Evolutionary conservation across 2,888 invertebrate species (phyloP).

Genomic region (Limnephilus rhombicus): DNA sequence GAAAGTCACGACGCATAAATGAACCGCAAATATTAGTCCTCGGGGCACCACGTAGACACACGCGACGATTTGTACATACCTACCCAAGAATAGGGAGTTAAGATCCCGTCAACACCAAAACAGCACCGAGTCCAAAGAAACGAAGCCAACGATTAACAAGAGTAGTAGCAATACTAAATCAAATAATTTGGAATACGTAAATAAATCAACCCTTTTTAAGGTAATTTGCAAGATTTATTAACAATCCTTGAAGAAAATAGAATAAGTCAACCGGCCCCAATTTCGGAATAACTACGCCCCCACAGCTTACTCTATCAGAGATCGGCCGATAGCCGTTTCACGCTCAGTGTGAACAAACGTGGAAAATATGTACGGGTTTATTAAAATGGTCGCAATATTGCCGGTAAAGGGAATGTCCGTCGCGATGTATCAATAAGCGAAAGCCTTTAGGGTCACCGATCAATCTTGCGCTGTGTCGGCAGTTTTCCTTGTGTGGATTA

Average conservation of each 20-base stretch:
- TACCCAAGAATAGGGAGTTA: not conserved
- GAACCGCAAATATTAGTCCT: not conserved
- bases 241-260: not conserved
- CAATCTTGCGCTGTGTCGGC: conserved; percentile 39
- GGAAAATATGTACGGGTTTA: not conserved
- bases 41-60: not conserved
- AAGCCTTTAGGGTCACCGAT: conserved; percentile 40
- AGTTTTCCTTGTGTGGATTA: conserved; percentile 33
- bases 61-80: not conserved
- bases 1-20: not conserved
- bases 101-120: not conserved
- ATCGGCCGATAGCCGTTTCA: conserved; percentile 35
- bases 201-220: not conserved
- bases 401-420: not conserved
- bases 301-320: not conserved
- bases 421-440: conserved; percentile 36
- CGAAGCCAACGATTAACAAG: not conserved
- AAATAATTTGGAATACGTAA: not conserved
- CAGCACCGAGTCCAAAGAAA: not conserved
- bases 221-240: not conserved
- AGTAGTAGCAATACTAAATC: not conserved
- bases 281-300: not conserved
- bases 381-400: conserved; percentile 1
- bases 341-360: conserved; percentile 19
- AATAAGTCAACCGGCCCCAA: not conserved